Evolutionary conservation across 1,140 invertebrate species (phyloP), one percentile per base, ranked within the genome.

Genomic region (Drosophila santomea): DNA sequence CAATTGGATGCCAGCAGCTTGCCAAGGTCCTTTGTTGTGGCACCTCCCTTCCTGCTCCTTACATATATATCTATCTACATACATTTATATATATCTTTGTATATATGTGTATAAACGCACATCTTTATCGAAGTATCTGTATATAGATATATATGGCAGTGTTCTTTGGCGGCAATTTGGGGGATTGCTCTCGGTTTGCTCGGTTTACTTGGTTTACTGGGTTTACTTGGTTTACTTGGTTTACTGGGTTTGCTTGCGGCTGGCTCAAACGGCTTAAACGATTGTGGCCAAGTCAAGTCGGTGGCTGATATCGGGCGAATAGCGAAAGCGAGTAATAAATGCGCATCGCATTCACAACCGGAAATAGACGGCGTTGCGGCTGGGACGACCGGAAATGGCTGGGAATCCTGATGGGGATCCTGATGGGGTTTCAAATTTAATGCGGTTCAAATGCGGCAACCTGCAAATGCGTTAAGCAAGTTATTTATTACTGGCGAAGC

Each of bases 181-280:
- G 63, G 63, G 10, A 47, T 63, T 36, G 58, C 41, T 45, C 32
- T 47, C 32, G 62, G 58, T 8, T 32, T 55, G 50, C 50, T 47
- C 20, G 20, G 20, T 20, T 20, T 20, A 20, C 20, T 20, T 20
- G 20, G 20, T 20, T 20, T 20, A 20, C 32, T 47, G 15, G 62
- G 58, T 11, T 32, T 55, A 43, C 50, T 47, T 57, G 67, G 20
- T 20, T 20, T 20, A 20, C 20, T 20, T 20, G 20, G 20, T 20
- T 20, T 20, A 20, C 32, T 47, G 15, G 62, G 58, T 11, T 32
- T 55, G 50, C 50, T 47, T 57, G 67, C 35, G 35, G 64, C 41
- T 69, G 63, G 67, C 59, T 36, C 32, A 66, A 60, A 36, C 62
- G 62, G 62, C 63, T 69, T 56, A 69, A 57, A 56, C 48, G 60